A percentile compares a stretch with the other conserved stretches of the same genome.
Conservation (phyloP, 1,140 invertebrate species). For the Oncopodura yosiiana region DNA sequence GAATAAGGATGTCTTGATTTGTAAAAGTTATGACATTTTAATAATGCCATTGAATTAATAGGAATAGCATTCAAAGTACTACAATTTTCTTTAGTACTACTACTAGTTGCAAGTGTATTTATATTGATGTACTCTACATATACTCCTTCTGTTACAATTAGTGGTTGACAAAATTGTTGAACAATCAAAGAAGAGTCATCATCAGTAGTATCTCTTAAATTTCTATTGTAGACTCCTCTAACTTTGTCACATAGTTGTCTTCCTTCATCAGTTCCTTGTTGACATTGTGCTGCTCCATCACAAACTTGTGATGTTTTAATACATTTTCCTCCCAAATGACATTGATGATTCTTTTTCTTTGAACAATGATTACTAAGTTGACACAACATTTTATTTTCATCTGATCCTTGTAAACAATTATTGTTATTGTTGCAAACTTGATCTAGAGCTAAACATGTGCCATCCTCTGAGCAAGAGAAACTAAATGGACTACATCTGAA, state of each 20-base stretch:
- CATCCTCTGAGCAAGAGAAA: slow-evolving; percentile 14
- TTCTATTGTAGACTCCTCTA: not conserved
- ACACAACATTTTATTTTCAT: slow-evolving; percentile 16
- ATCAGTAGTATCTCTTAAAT: slow-evolving; percentile 4
- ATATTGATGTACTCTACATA: not conserved
- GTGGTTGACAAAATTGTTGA: not conserved
- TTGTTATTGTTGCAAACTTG: slow-evolving; percentile 11
- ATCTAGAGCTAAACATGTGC: slow-evolving; percentile 6
- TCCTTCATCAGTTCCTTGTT: slow-evolving; percentile 12
- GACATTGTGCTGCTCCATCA: slow-evolving; percentile 16
- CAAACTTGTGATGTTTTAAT: slow-evolving; percentile 7
- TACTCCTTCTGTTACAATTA: slow-evolving; percentile 1
- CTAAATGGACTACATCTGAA: slow-evolving; percentile 16
- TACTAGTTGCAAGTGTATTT: not conserved
- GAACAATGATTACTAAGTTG: slow-evolving; percentile 10
- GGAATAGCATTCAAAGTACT: too few relatives aligned
- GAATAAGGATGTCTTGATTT: slow-evolving; percentile 4
- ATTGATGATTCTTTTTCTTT: slow-evolving; percentile 8
- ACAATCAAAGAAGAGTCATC: not conserved
- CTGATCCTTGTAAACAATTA: slow-evolving; percentile 13
- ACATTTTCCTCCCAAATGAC: slow-evolving; percentile 9
- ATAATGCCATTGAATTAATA: not conserved
- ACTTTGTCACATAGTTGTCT: slow-evolving; percentile 1
- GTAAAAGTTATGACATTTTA: slow-evolving; percentile 7
- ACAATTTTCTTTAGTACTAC: not conserved